A percentile compares a stretch with the other conserved stretches of the same genome.
phyloP scores from a whole-genome alignment of 2,888 invertebrate species.

The Abscondita cerata region DNA sequence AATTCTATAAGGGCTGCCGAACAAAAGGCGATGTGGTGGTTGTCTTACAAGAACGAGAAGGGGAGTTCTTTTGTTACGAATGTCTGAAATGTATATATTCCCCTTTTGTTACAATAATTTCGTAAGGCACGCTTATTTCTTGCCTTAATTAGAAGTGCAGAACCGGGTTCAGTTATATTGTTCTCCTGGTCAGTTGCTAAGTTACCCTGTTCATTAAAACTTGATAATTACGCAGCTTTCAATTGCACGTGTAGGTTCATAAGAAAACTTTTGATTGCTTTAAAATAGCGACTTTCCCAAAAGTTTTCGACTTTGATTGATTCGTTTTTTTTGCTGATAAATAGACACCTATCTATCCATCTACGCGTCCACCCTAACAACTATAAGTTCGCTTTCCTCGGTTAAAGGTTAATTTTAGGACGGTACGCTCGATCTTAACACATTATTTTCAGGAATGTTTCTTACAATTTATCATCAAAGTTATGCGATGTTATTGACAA shows the following conservation, averaged over 20 bases:
- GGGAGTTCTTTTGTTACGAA: conserved; percentile 26
- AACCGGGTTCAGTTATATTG: neutral
- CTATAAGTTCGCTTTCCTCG: too few relatives aligned
- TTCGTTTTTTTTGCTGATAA: too few relatives aligned
- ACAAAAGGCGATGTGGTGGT: conserved; percentile 22
- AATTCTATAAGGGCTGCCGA: conserved; percentile 9
- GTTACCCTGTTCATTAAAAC: conserved; percentile 4
- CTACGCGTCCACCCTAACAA: too few relatives aligned
- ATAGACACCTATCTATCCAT: too few relatives aligned
- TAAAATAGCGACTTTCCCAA: too few relatives aligned
- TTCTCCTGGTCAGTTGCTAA: neutral
- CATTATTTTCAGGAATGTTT: too few relatives aligned
- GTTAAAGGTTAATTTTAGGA: too few relatives aligned
- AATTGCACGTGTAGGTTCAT: neutral
- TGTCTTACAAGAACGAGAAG: conserved; percentile 11
- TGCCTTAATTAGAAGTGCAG: conserved; percentile 7
- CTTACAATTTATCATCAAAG: too few relatives aligned
- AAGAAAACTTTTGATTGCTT: too few relatives aligned
- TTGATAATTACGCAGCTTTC: conserved; percentile 2
- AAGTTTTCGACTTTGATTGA: too few relatives aligned
- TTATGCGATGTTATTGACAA: too few relatives aligned
- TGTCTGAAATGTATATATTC: conserved; percentile 9
- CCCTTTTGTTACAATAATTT: conserved; percentile 12
- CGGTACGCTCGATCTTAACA: too few relatives aligned
- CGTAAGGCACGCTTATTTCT: conserved; percentile 9